Conservation (phyloP, 2,888 invertebrate genomes). For the Pharmacophagus antenor region DNA sequence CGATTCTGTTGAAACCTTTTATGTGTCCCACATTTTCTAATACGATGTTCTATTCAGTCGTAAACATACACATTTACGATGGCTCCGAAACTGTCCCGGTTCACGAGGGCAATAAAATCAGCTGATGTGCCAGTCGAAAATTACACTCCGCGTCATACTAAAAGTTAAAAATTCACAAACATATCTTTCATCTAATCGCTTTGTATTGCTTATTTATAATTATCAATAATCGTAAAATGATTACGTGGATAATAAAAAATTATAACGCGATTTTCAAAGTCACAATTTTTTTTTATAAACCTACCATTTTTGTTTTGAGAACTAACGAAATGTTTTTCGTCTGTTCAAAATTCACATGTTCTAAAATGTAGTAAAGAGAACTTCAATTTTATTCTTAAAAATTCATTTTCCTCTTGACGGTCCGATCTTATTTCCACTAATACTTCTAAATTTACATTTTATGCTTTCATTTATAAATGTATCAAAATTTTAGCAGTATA, state of each 20-base stretch:
- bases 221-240: no score
- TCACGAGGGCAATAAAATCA: slow-evolving; percentile 27
- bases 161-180: neutral
- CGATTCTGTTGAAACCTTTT: slow-evolving; percentile 4
- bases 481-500: no score
- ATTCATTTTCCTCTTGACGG: no score
- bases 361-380: no score
- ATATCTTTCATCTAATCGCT: neutral
- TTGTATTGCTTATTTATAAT: neutral
- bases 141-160: slow-evolving; percentile 3
- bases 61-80: slow-evolving; percentile 26
- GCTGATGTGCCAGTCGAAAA: slow-evolving; percentile 11
- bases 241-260: neutral
- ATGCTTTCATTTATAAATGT: no score
- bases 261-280: neutral
- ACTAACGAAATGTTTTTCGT: no score
- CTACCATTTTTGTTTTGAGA: no score
- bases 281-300: neutral
- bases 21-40: slow-evolving; percentile 21
- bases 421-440: no score
- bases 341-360: no score
- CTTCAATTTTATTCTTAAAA: no score
- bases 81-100: slow-evolving; percentile 8
- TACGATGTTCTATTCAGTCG: slow-evolving; percentile 28
- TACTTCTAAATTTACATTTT: no score